Percentiles rank a stretch among this genome's conserved stretches.
Evolutionary conservation across 2,797 vertebrate species (phyloP).

Genomic region (Nyctibius grandis): DNA sequence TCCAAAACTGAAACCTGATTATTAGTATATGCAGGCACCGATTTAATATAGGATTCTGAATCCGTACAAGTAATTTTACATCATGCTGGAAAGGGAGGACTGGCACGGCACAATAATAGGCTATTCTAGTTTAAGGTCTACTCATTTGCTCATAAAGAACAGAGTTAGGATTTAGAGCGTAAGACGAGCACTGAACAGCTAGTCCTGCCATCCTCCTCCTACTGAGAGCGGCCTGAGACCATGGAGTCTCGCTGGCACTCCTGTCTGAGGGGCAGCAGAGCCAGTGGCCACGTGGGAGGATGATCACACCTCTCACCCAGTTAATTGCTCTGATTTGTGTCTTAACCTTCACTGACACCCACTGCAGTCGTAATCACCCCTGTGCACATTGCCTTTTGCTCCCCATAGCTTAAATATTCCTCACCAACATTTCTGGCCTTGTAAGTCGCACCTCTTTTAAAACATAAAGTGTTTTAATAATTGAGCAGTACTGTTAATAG

Average conservation of each 20-base stretch:
- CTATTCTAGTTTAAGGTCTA: neutral
- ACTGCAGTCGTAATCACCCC: neutral
- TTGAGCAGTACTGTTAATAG: neutral
- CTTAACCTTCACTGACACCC: neutral
- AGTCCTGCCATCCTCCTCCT: neutral
- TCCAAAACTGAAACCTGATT: neutral
- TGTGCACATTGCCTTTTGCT: neutral
- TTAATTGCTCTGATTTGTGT: neutral
- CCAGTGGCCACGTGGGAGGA: rapidly evolving
- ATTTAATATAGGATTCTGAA: neutral
- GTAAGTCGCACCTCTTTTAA: neutral
- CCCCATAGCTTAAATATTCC: neutral
- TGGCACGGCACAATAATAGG: neutral
- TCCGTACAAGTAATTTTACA: neutral
- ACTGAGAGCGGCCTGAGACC: neutral
- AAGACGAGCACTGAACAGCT: neutral
- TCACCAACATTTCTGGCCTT: neutral
- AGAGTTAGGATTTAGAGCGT: neutral
- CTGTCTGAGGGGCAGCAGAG: neutral
- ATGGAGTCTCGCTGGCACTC: neutral
- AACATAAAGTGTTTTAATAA: neutral
- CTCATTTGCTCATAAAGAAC: neutral
- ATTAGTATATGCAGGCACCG: neutral
- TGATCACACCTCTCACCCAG: neutral
- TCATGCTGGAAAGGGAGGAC: neutral